Evolutionary conservation across 2,113 vertebrate genomes (phyloP), one percentile per base, ranked within the genome.

Genomic region (Centropus bengalensis): DNA sequence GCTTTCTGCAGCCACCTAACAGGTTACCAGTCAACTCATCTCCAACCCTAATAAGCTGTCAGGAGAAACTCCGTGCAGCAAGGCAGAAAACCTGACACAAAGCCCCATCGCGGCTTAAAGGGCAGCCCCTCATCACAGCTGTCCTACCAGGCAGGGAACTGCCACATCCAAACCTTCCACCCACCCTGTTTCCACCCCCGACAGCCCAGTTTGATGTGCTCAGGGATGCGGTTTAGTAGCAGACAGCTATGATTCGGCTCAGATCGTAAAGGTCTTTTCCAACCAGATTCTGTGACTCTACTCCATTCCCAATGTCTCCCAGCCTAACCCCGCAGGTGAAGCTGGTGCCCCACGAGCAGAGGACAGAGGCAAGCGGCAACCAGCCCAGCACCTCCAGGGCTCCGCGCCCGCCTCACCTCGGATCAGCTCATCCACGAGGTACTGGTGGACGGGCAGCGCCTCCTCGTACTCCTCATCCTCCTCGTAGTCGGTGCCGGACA

Each of bases 351-450:
- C 47, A 18, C 45, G 17, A 45, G 16, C 19, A 17, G 17, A 49
- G 17, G 20, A 22, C 47, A 49, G 47, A 21, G 47, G 47, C 47
- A 49, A 49, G 21, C 47, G 47, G 22, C 20, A 49, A 21, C 47
- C 47, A 22, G 8, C 47, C 47, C 9, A 21, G 20, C 47, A 18
- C 47, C 47, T 49, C 20, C 20, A 21, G 16, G 16, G 16, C 47
- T 8, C 47, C 6, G 47, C 19, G 47, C 47, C 47, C 47, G 20
- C 47, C 49, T 96, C 93, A 98, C 98, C 98, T 96, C 96, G 95
- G 59, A 97, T 82, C 52, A 94, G 84, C 33, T 97, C 97, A 19
- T 97, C 97, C 49, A 97, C 67, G 10, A 98, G 66, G 66, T 97
- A 98, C 66, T 95, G 91, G 44, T 97, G 74, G 7, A 95, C 80